Conservation (phyloP, 2,113 vertebrate species). For the Noctilio leporinus region DNA sequence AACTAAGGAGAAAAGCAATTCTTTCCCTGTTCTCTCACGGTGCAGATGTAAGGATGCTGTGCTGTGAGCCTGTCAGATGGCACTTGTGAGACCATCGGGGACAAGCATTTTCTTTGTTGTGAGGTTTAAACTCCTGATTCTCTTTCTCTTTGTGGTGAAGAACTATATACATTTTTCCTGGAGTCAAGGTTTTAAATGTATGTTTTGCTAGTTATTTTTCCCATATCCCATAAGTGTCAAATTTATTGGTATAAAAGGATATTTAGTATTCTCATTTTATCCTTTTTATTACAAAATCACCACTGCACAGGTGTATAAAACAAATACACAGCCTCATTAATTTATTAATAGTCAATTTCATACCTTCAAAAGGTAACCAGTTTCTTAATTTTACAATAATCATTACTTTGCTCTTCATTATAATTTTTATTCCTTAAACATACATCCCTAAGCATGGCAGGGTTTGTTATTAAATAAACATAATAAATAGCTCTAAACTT, state of each 20-base stretch:
- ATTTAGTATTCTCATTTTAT: neutral
- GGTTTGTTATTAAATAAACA: neutral
- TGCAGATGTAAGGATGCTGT: neutral
- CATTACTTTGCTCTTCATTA: slow-evolving; percentile 20
- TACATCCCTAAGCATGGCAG: neutral
- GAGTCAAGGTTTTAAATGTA: neutral
- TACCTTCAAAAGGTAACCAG: neutral
- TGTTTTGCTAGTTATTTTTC: neutral
- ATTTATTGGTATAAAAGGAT: neutral
- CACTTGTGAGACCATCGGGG: neutral
- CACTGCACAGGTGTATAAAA: neutral
- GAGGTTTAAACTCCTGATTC: slow-evolving; percentile 13
- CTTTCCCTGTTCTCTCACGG: neutral
- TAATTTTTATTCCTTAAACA: slow-evolving; percentile 26
- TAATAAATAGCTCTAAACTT: slow-evolving; percentile 16
- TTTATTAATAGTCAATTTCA: slow-evolving; percentile 12
- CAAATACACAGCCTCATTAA: slow-evolving; percentile 30
- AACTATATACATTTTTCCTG: neutral
- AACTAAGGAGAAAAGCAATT: neutral
- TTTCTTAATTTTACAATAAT: neutral
- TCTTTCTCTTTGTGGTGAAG: neutral
- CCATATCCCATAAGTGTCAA: neutral
- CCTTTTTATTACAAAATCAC: neutral
- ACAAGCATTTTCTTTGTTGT: neutral
- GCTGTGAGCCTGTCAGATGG: neutral